These are phyloP conservation scores for Phalacrocorax carbo DNA, from an alignment of 2,113 vertebrate species.

Conservation along the genomic window DNA sequence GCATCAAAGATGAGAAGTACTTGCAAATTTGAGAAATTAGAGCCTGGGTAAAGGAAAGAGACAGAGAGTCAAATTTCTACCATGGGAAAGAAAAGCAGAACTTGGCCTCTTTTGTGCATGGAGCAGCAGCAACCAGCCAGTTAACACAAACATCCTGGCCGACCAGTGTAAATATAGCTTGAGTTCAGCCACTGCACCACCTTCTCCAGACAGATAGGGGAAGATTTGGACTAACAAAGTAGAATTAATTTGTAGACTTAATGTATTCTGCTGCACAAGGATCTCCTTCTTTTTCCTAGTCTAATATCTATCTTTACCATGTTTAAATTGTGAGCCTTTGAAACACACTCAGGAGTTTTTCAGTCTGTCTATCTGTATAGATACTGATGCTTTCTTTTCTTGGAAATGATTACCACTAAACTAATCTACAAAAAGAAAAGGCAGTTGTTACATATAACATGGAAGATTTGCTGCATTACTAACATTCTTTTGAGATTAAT, in stretches of 20 bases:
- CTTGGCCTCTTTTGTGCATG: not conserved
- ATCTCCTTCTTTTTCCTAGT: not conserved
- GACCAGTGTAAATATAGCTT: not conserved
- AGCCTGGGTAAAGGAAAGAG: not conserved
- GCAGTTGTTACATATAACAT: not conserved
- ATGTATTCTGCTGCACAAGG: not conserved
- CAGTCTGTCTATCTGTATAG: not conserved
- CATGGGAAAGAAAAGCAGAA: not conserved
- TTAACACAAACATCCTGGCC: not conserved
- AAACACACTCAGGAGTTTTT: not conserved
- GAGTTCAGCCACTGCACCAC: not conserved
- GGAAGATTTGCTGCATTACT: not conserved
- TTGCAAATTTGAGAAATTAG: not conserved
- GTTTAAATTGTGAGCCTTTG: not conserved
- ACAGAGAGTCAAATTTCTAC: not conserved
- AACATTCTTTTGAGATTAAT: not conserved
- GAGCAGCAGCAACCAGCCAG: not conserved
- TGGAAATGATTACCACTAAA: not conserved
- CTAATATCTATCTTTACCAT: not conserved
- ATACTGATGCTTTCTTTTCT: not conserved
- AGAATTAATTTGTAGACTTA: not conserved
- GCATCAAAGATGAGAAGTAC: not conserved
- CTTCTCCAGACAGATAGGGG: not conserved
- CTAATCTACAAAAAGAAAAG: not conserved
- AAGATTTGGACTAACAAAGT: not conserved